These are phyloP conservation scores for Pangasianodon hypophthalmus DNA, from an alignment of 2,113 vertebrate genomes.

Conservation along the genomic window DNA sequence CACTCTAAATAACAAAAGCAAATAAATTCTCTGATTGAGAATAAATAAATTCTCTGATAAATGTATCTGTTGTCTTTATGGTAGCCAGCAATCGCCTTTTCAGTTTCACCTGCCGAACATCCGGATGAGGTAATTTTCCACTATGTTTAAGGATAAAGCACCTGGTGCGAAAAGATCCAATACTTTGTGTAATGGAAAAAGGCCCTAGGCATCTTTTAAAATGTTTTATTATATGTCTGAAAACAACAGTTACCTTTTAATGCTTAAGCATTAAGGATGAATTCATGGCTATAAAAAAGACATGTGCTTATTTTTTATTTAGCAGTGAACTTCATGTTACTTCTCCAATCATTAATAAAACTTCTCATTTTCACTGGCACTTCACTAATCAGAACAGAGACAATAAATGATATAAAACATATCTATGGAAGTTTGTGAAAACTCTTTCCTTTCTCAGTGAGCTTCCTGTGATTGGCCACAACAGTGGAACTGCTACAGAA, in stretches of 20 bases:
- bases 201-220: not conserved
- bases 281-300: not conserved
- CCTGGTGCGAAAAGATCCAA: not conserved
- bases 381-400: not conserved
- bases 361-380: not conserved
- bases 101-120: not conserved
- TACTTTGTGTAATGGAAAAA: not conserved
- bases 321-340: not conserved
- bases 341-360: not conserved
- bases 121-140: not conserved
- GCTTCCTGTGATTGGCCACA: not conserved
- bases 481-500: not conserved
- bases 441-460: not conserved
- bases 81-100: not conserved
- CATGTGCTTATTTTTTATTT: not conserved
- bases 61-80: not conserved
- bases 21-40: not conserved
- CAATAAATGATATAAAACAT: not conserved
- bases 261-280: not conserved
- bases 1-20: not conserved
- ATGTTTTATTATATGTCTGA: not conserved
- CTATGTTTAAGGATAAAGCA: not conserved
- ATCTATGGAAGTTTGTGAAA: not conserved
- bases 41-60: not conserved
- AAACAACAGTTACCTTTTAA: not conserved